Evolutionary conservation across 2,797 vertebrate species (phyloP).

Genomic region (Arrhamphus sclerolepis): DNA sequence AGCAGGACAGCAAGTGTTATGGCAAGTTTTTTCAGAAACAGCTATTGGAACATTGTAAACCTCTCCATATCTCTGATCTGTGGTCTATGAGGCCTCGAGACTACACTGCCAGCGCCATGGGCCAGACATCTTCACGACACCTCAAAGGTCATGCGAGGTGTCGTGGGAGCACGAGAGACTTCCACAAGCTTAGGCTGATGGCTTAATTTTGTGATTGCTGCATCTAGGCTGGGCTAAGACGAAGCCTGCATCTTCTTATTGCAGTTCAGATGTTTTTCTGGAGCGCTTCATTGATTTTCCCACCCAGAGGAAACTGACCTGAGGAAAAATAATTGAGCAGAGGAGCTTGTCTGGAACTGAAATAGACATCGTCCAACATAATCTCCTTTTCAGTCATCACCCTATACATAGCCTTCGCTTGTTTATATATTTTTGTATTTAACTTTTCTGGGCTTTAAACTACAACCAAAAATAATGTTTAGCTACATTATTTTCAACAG

Average conservation of each 20-base stretch:
- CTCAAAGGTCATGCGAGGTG: no score
- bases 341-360: slow-evolving; percentile 27
- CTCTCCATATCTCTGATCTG: no score
- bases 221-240: background rate
- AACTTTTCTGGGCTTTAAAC: slow-evolving; percentile 17
- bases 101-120: no score
- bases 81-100: no score
- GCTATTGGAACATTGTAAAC: no score
- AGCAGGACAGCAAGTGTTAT: no score
- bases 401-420: background rate
- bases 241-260: slow-evolving; percentile 9
- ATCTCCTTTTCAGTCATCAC: slow-evolving; percentile 32
- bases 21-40: no score
- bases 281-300: slow-evolving; percentile 59
- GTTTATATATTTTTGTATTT: slow-evolving; percentile 23
- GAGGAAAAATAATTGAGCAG: slow-evolving; percentile 42
- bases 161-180: no score
- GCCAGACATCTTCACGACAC: no score
- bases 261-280: slow-evolving; percentile 36
- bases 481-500: slow-evolving; percentile 54
- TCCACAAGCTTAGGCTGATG: background rate
- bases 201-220: background rate
- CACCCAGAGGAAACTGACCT: slow-evolving; percentile 52
- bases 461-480: slow-evolving; percentile 63
- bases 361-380: slow-evolving; percentile 32